Percentiles rank a stretch among this genome's conserved stretches.
Evolutionary conservation across 1,140 invertebrate species (phyloP).

Genomic region (Papilio dardanus): DNA sequence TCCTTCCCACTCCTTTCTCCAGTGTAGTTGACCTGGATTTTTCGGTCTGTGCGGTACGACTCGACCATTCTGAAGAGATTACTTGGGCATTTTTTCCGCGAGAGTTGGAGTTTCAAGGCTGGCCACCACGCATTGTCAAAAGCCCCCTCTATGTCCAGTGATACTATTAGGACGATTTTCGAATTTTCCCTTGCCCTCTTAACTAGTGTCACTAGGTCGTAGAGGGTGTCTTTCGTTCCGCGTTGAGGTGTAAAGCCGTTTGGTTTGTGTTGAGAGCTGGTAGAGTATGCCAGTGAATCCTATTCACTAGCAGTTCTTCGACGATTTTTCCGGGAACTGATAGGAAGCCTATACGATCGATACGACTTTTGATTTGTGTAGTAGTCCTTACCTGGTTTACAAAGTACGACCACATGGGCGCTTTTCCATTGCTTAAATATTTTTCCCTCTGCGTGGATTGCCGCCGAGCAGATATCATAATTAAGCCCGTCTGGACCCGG

Average conservation of each 20-base stretch:
- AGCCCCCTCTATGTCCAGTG: constrained; percentile 42
- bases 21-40: constrained; percentile 37
- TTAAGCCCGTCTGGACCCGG: constrained; percentile 40
- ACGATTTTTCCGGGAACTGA: constrained; percentile 39
- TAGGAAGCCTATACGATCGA: constrained; percentile 1
- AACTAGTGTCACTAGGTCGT: constrained; percentile 1
- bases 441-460: constrained; percentile 36
- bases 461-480: constrained; percentile 35
- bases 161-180: constrained; percentile 33
- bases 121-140: constrained; percentile 35
- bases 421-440: constrained; percentile 42
- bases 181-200: neutral
- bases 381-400: constrained; percentile 36
- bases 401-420: constrained; percentile 37
- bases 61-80: constrained; percentile 33
- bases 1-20: constrained; percentile 19
- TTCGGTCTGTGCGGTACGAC: constrained; percentile 37
- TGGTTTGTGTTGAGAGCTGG: neutral
- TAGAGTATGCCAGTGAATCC: constrained; percentile 30
- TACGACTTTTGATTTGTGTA: neutral
- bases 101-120: constrained; percentile 36
- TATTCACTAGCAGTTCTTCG: constrained; percentile 37
- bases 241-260: constrained; percentile 28
- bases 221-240: constrained; percentile 38
- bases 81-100: constrained; percentile 33